Evolutionary conservation across 2,113 vertebrate species (phyloP), one percentile per base, ranked within the genome.

Genomic region (Rynchops niger): DNA sequence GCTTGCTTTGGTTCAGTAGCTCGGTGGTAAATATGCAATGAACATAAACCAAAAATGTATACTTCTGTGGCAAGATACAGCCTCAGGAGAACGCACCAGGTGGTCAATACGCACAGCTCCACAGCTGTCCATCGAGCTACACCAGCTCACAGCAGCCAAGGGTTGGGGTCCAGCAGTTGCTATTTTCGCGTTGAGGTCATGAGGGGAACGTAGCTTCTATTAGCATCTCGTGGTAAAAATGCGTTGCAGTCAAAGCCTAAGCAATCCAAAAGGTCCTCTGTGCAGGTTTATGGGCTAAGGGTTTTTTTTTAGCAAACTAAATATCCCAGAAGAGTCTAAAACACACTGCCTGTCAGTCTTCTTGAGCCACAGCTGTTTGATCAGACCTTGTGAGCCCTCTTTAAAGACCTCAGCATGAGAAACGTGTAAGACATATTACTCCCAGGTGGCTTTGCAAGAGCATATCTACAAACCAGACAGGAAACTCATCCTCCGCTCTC

Each of bases 31-130:
- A 65, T 45, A 61, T 8, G 4, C 32, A 77, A 73, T 21, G 59
- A 36, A 85, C 43, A 86, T 80, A 63, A 91, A 94, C 45, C 42
- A 95, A 91, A 95, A 80, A 30, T 18, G 43, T 72, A 38, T 86
- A 9, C 30, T 92, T 52, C 43, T 49, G 29, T 32, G 29, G 30
- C 38, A 47, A 15, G 34, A 43, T 23, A 40, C 10, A 65, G 47
- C 32, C 82, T 67, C 14, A 56, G 40, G 56, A 45, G 7, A 56
- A 21, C 45, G 34, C 17, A n/a, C 21, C 67, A 65, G 34, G 23
- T 63, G 69, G 50, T 56, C 65, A 78, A 58, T 22, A 49, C 1
- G 1, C 21, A 70, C n/a, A 67, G 69, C 13, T 87, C 78, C 53
- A n/a, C 40, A 55, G 21, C 14, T 40, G 12, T 53, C 65, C 12